Evolutionary conservation across 2,113 vertebrate species (phyloP), one percentile per base, ranked within the genome.

Genomic region (Cyphomyrus discorhynchus): DNA sequence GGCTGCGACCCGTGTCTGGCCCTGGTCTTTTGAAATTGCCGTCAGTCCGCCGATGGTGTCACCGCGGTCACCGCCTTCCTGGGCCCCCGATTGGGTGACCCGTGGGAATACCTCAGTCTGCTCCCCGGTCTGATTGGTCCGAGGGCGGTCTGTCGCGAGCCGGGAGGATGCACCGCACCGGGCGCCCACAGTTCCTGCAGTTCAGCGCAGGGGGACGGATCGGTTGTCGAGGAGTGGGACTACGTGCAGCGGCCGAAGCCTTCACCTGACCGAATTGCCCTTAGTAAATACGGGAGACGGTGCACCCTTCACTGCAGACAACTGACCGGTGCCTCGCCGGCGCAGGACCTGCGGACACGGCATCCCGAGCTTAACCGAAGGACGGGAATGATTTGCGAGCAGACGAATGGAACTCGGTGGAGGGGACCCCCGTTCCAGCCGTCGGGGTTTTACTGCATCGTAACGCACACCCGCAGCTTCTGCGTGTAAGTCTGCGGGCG

Each of bases 41-140:
- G 66, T 88, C 85, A 1, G 88, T 89, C 92, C 90, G 92, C 93
- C 87, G 88, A 49, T 66, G 90, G 83, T 89, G 92, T 92, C 90
- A 27, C 93, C 89, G 5, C 74, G 92, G 92, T 87, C 88, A 91
- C 90, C 89, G 88, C 89, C 83, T 49, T 49, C 53, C 87, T 13
- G 58, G 45, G 90, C 88, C 50, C 35, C 27, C 66, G 47, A 89
- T 89, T 83, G 89, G 89, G 39, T 52, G 80, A 85, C 74, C 88
- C 62, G 62, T 89, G 88, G 88, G 88, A 89, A 77, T 89, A 46
- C 8, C 10, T 89, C 89, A 56, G 50, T 56, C 52, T 49, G 50
- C 80, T 27, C 8, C 24, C 15, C 35, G 39, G 89, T 82, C 9
- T 80, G 74, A 89, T 89, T 89, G 89, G 89, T 89, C 47, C 10